A percentile compares a stretch with the other conserved stretches of the same genome.
Conservation (phyloP, 2,113 vertebrate genomes). For the Motacilla alba region DNA sequence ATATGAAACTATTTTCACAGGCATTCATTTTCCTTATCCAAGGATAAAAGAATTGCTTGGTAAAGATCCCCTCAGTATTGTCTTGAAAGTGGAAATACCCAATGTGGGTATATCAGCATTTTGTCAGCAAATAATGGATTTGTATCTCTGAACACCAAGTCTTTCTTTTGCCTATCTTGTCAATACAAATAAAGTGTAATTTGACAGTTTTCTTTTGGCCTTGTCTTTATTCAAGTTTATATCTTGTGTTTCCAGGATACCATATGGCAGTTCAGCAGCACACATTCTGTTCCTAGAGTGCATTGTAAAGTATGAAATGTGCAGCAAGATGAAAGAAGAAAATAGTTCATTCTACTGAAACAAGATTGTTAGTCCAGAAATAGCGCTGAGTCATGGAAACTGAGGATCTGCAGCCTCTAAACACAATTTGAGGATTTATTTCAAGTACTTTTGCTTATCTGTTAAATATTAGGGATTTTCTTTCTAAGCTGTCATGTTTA, state of each 20-base stretch:
- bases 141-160: constrained; percentile 47
- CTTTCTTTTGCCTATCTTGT: constrained; percentile 66
- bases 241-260: background rate
- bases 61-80: background rate
- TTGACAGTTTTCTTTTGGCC: constrained; percentile 48
- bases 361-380: background rate
- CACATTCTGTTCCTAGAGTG: background rate
- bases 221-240: background rate
- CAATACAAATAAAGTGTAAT: constrained; percentile 75
- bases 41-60: background rate
- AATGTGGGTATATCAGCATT: background rate
- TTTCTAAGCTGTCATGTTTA: background rate
- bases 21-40: background rate
- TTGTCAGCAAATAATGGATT: constrained; percentile 58
- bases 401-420: background rate
- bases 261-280: background rate
- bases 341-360: background rate
- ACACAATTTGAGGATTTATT: background rate
- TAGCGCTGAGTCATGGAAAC: background rate
- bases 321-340: background rate
- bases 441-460: background rate
- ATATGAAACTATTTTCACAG: background rate
- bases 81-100: background rate
- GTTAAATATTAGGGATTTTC: background rate
- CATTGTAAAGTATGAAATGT: background rate